Conservation (phyloP, 2,113 vertebrate genomes). For the Heterochromis multidens region DNA sequence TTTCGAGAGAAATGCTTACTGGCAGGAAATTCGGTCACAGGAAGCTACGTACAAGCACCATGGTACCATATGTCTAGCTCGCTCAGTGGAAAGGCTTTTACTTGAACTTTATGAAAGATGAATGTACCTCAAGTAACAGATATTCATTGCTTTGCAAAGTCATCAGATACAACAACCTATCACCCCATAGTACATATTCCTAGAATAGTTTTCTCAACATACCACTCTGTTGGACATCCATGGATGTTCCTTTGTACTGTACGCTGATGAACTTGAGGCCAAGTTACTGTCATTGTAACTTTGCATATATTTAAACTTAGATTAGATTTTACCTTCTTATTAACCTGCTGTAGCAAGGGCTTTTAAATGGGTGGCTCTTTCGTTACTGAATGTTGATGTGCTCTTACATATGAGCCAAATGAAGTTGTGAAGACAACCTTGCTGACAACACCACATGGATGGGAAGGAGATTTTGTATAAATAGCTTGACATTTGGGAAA, state of each 20-base stretch:
- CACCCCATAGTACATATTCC: constrained; percentile 36
- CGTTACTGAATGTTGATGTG: constrained; percentile 6
- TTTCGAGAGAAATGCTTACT: constrained; percentile 30
- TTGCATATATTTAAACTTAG: constrained; percentile 31
- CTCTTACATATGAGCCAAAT: background rate
- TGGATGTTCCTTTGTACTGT: constrained; percentile 60
- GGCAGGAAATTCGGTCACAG: constrained; percentile 9
- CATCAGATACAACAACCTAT: constrained; percentile 16
- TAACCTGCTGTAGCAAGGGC: constrained; percentile 41
- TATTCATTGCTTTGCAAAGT: constrained; percentile 54
- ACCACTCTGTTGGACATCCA: constrained; percentile 27
- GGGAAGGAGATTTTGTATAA: background rate
- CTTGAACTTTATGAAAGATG: constrained; percentile 74
- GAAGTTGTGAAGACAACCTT: background rate
- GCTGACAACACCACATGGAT: background rate
- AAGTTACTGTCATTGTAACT: constrained; percentile 34
- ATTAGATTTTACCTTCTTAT: background rate
- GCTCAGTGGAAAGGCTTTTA: constrained; percentile 61
- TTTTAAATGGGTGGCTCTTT: constrained; percentile 12
- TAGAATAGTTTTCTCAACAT: constrained; percentile 3
- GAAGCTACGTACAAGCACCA: background rate
- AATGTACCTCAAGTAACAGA: constrained; percentile 69
- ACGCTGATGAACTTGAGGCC: constrained; percentile 38
- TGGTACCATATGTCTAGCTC: constrained; percentile 28
- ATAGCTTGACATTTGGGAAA: background rate